These are phyloP conservation scores for Cricetomys ansorgei DNA, from an alignment of 2,113 vertebrate genomes.

Conservation along the genomic window DNA sequence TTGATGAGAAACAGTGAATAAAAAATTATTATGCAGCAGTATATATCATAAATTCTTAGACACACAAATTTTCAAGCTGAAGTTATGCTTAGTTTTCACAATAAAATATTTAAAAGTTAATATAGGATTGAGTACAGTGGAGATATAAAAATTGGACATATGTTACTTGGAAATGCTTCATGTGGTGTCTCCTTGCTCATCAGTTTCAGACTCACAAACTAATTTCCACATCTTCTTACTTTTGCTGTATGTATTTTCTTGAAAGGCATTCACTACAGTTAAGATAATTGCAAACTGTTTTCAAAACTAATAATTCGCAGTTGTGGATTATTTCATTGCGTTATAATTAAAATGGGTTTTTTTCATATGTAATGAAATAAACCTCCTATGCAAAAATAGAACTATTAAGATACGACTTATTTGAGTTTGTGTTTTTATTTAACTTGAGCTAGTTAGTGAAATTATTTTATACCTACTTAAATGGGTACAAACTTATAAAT, in stretches of 20 bases:
- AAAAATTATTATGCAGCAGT: background rate
- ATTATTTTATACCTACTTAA: background rate
- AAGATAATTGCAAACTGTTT: background rate
- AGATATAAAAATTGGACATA: background rate
- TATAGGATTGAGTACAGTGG: background rate
- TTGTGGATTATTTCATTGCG: background rate
- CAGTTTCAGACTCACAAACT: background rate
- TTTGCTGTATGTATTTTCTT: background rate
- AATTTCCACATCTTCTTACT: background rate
- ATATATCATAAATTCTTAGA: background rate
- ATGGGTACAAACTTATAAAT: background rate
- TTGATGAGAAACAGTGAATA: slow-evolving; percentile 40
- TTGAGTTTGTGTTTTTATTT: background rate
- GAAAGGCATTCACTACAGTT: background rate
- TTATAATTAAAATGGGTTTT: background rate
- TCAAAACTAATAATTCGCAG: background rate
- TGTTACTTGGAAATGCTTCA: background rate
- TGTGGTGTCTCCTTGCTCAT: background rate
- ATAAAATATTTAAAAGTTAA: background rate
- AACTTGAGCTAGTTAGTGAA: background rate
- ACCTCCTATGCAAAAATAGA: background rate
- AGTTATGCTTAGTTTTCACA: background rate
- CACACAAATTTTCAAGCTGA: background rate
- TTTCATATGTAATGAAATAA: background rate
- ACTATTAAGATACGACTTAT: background rate